These are phyloP conservation scores for Phenganax marumi DNA, from an alignment of 92 coral and sea anemone species.

Conservation along the genomic window DNA sequence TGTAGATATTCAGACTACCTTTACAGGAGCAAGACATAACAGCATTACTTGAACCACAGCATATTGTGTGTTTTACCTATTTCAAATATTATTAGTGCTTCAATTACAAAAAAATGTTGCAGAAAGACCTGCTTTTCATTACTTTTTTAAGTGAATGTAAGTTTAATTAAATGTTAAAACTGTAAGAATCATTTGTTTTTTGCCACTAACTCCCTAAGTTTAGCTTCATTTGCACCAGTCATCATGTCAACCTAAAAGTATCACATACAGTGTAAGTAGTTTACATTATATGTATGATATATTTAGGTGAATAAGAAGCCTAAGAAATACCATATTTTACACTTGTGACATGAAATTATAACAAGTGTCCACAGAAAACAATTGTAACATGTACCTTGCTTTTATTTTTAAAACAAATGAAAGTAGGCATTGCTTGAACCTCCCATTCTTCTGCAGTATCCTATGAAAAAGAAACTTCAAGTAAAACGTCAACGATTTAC, in stretches of 20 bases:
- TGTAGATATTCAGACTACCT: background rate
- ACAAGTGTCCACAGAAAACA: background rate
- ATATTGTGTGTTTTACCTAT: no score
- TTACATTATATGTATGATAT: background rate
- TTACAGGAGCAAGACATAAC: background rate
- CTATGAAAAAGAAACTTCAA: constrained; percentile 38
- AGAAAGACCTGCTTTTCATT: background rate
- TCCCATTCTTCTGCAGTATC: constrained; percentile 53
- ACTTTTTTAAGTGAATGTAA: background rate
- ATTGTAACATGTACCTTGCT: constrained; percentile 45
- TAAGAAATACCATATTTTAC: background rate
- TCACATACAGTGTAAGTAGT: background rate
- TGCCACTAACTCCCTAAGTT: constrained; percentile 44
- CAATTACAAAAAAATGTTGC: background rate
- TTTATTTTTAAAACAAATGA: constrained; percentile 59
- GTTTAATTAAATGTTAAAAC: background rate
- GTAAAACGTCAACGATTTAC: background rate
- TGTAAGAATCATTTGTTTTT: constrained; percentile 6
- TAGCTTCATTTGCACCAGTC: constrained; percentile 55
- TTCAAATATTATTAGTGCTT: no score
- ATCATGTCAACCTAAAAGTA: constrained; percentile 56
- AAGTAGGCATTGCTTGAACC: constrained; percentile 69
- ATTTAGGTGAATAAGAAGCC: background rate
- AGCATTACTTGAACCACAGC: no score
- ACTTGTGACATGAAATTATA: background rate